Percentiles rank a stretch among this genome's conserved stretches.
These are phyloP conservation scores for Aleadryas rufinucha DNA, from an alignment of 2,113 vertebrate genomes.

Conservation along the genomic window DNA sequence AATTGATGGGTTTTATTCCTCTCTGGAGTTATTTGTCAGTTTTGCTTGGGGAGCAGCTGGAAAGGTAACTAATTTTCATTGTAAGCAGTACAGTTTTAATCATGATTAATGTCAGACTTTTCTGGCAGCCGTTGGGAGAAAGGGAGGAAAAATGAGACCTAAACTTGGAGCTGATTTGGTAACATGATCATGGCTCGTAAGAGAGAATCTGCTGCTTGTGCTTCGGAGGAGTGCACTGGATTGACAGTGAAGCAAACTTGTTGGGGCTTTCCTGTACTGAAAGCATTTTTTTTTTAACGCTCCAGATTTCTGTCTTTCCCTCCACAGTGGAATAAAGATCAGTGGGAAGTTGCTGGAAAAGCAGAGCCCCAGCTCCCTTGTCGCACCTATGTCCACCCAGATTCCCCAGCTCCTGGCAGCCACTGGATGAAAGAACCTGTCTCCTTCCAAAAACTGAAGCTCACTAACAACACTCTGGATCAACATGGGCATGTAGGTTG, in stretches of 20 bases:
- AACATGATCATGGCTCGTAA: background rate
- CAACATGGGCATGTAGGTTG: conserved; percentile 85
- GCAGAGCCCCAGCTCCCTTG: conserved; percentile 89
- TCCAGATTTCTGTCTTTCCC: background rate
- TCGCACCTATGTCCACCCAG: conserved; percentile 87
- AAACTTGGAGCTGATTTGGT: background rate
- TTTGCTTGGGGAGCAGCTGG: conserved; percentile 10
- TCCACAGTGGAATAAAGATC: conserved; percentile 89
- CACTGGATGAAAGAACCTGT: conserved; percentile 92
- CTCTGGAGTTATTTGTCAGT: conserved; percentile 2
- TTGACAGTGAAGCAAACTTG: background rate
- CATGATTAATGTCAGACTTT: background rate
- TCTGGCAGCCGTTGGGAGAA: background rate
- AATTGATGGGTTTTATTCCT: conserved; percentile 9
- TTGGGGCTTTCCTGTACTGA: background rate
- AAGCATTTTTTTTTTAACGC: background rate
- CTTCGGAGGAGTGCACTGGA: background rate
- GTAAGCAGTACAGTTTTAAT: background rate
- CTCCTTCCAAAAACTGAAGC: conserved; percentile 90
- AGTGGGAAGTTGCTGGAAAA: conserved; percentile 91
- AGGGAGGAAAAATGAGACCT: background rate
- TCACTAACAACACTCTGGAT: conserved; percentile 91
- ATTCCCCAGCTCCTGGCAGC: conserved; percentile 87
- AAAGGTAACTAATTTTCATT: background rate
- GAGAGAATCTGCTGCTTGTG: background rate